Base-by-base conservation (phyloP, 2,797 vertebrate species). In the Chelonia mydas region DNA sequence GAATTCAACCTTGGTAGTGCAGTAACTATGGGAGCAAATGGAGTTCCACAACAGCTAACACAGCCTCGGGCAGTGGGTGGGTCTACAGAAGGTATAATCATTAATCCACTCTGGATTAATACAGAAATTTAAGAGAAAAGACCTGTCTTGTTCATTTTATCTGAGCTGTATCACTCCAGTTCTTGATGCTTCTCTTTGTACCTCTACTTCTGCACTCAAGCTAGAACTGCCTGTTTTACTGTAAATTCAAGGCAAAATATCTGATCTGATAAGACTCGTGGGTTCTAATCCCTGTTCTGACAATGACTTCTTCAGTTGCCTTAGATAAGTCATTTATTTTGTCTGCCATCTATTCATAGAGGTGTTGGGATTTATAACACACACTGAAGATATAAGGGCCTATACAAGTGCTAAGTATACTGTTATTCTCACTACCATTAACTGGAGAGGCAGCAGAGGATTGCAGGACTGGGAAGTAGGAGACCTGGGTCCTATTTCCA, bases 41-140 rank as follows among this genome's bases (percentile, higher is more conserved):
- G 9, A 1, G 1, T 3, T 21, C 45, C n/a, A 4, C n/a, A 3
- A 5, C 7, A 37, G 4, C 7, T n/a, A 37, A 37, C 5, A 5
- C 27, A 49, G 15, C 74, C 13, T 17, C 49, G 45, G 45, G 27
- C 25, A 84, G 21, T 1, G 7, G 8, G 45, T 80, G 88, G 53
- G 33, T 25, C 23, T 1, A 10, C 15, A 50, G 74, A 47, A 28
- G 13, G 0, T 3, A 5, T 11, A 50, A 81, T 79, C 21, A 74
- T 74, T 16, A n/a, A 0, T 1, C 49, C 53, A 28, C 1, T 65
- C 41, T 50, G 61, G 16, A 79, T 54, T 86, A 79, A 65, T 21
- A 76, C 81, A 90, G 53, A 3, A 15, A 5, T 8, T 84, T 1
- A 2, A 68, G 5, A 11, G 11, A 11, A 82, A 50, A 37, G 4